These are phyloP conservation scores for Trinorchestia longiramus DNA, from an alignment of 1,140 invertebrate species.

Conservation along the genomic window DNA sequence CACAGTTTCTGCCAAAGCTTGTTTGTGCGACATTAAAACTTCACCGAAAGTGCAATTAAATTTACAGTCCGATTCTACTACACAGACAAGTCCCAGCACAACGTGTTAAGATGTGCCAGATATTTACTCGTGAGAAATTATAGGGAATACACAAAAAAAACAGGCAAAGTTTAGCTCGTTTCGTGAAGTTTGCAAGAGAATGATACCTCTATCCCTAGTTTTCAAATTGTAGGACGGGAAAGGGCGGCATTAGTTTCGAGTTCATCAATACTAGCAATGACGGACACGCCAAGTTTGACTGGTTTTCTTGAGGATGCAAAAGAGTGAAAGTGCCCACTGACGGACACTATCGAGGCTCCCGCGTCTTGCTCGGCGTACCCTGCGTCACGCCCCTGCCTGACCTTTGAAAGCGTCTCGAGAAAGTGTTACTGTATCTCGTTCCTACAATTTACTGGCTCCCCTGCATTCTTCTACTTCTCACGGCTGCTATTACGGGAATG, in stretches of 20 bases:
- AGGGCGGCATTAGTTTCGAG: not conserved
- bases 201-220: too few species aligned
- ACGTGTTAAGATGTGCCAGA: too few species aligned
- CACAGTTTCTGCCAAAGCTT: too few species aligned
- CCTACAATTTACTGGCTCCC: not conserved
- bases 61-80: too few species aligned
- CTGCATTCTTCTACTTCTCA: not conserved
- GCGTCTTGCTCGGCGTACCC: not conserved
- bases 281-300: not conserved
- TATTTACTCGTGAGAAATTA: too few species aligned
- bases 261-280: not conserved
- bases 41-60: too few species aligned
- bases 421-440: conserved; percentile 1
- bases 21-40: too few species aligned
- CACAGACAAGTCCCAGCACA: too few species aligned
- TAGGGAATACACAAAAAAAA: too few species aligned
- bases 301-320: not conserved
- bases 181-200: too few species aligned
- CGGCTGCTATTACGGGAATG: too few species aligned
- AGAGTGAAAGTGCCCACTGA: not conserved
- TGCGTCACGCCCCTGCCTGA: not conserved
- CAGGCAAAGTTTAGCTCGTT: too few species aligned
- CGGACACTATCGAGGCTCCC: not conserved
- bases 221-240: not conserved
- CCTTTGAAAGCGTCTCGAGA: conserved; percentile 6